Evolutionary conservation across 2,113 vertebrate genomes (phyloP).

Genomic region (Psittacula cyanocephala): DNA sequence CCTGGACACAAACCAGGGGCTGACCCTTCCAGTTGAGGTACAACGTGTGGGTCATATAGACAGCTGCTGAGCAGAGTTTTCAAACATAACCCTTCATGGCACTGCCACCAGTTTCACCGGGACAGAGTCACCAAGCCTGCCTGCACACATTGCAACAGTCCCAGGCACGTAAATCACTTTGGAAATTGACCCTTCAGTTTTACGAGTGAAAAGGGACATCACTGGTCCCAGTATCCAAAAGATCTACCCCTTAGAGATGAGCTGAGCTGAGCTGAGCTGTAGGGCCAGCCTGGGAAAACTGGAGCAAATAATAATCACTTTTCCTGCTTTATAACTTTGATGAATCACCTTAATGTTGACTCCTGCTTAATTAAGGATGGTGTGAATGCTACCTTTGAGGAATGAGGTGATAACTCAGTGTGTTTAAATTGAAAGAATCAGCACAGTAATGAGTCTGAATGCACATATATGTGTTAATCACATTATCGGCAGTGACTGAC

Average conservation of each 20-base stretch:
- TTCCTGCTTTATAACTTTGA: neutral
- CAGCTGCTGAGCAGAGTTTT: neutral
- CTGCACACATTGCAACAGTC: too few relatives aligned
- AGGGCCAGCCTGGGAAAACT: neutral
- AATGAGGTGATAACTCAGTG: neutral
- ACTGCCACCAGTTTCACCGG: neutral
- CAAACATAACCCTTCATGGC: neutral
- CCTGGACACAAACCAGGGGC: neutral
- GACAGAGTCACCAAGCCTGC: neutral
- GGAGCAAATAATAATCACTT: neutral
- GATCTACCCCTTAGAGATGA: too few relatives aligned
- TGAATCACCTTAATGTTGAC: neutral
- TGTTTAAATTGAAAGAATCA: neutral
- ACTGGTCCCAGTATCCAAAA: neutral
- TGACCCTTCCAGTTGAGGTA: neutral
- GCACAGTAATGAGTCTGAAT: neutral
- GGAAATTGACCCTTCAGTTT: neutral
- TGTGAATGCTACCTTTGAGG: conserved; percentile 20
- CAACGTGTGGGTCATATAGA: neutral
- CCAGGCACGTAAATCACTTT: neutral
- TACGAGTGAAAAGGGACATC: neutral
- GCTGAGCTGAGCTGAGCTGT: neutral
- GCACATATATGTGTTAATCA: neutral
- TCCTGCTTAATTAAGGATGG: neutral
- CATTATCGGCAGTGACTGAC: neutral